A percentile compares a stretch with the other conserved stretches of the same genome.
phyloP scores from a whole-genome alignment of 2,888 invertebrate genomes.

The Sarcophaga variegata region DNA sequence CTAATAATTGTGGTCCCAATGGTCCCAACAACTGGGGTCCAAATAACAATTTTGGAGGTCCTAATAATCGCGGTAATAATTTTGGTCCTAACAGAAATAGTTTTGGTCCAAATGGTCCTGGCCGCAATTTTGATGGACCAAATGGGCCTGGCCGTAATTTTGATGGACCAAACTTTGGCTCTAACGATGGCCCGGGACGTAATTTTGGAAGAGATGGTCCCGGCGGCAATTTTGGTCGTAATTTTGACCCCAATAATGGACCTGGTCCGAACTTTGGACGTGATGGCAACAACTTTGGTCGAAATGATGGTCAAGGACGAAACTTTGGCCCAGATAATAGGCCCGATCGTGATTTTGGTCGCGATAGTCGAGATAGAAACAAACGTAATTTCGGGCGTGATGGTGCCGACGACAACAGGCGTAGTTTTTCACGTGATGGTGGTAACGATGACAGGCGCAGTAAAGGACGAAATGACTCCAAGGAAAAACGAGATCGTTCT shows the following conservation, averaged over 20 bases:
- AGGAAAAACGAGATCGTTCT: slow-evolving; percentile 7
- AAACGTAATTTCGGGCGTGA: slow-evolving; percentile 48
- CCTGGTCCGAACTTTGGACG: slow-evolving; percentile 25
- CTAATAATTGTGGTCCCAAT: slow-evolving; percentile 19
- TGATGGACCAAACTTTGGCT: slow-evolving; percentile 49
- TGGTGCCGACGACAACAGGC: slow-evolving; percentile 47
- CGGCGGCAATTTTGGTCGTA: slow-evolving; percentile 52
- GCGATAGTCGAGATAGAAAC: slow-evolving; percentile 47
- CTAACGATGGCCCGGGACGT: slow-evolving; percentile 18
- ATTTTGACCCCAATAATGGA: slow-evolving; percentile 28
- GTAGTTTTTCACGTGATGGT: slow-evolving; percentile 28
- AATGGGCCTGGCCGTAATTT: slow-evolving; percentile 54
- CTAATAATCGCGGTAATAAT: slow-evolving; percentile 43
- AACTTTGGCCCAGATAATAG: slow-evolving; percentile 44
- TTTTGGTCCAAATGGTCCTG: slow-evolving; percentile 49
- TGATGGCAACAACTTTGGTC: slow-evolving; percentile 19
- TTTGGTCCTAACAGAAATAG: slow-evolving; percentile 48
- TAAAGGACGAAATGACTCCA: slow-evolving; percentile 8
- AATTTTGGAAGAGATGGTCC: slow-evolving; percentile 28
- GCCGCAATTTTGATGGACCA: slow-evolving; percentile 57
- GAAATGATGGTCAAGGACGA: slow-evolving; percentile 32
- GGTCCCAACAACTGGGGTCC: slow-evolving; percentile 29
- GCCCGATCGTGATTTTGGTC: slow-evolving; percentile 37
- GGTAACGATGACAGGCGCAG: slow-evolving; percentile 42
- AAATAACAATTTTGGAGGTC: slow-evolving; percentile 17